Base-by-base conservation (phyloP, 2,113 vertebrate species). In the Melanostigma gelatinosum region DNA sequence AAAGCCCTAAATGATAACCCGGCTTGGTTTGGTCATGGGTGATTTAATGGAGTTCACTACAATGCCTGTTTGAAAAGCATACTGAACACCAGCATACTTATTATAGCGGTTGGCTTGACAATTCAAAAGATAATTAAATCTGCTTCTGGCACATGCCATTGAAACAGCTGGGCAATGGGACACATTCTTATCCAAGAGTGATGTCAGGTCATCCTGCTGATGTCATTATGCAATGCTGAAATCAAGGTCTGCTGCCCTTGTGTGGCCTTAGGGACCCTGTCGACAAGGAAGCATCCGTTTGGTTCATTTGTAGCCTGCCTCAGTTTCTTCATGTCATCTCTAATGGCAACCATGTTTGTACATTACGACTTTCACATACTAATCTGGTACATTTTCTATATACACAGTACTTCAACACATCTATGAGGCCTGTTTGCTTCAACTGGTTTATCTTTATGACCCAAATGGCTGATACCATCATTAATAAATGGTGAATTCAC, bases 131-230 rank as follows among this genome's bases (percentile, higher is more conserved):
- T 44, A 64, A 78, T 60, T 20, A 60, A 36, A 74, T 81, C 78
- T 52, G 58, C 36, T 78, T 20, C 29, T 22, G 71, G 61, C 50
- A 48, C n/a, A 36, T 50, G 11, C 32, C 0, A 46, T 3, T 27
- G 16, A 81, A 77, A 83, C 80, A 85, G 70, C 65, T 67, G 80
- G 72, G 27, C 22, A 8, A 7, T 24, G 50, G 79, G 55, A 82
- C 67, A 11, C 22, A 58, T 67, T 67, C 20, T 36, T 58, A 70
- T 69, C 58, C 27, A 20, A 18, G 3, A 10, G 55, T 61, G 50
- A 69, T 55, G 79, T 55, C 62, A 66, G 82, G 63, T 29, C 52
- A 63, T 2, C 48, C 11, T 46, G 54, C 68, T 78, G 34, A 65
- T 63, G 58, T 58, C 50, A 48, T 85, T 85, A 46, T 3, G 73